Base-by-base conservation (phyloP, 2,113 vertebrate genomes). In the Sapayoa aenigma region DNA sequence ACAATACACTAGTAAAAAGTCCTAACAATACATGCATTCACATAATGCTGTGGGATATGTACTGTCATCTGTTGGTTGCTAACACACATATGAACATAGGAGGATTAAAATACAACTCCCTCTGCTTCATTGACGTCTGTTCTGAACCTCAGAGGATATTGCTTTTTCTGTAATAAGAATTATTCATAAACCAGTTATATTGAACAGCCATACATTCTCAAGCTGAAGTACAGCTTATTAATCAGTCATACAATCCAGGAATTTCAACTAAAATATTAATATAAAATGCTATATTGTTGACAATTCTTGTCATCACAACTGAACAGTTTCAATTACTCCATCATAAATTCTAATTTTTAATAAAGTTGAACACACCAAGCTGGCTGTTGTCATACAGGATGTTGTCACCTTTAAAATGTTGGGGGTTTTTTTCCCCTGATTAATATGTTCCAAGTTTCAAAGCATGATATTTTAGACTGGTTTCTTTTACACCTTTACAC, bases 211-310 rank as follows among this genome's bases (percentile, higher is more conserved):
- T 39, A 81, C 84, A 91, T 74, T 92, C n/a, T 92, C 56, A 94
- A 1, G 22, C 41, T 58, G 53, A 91, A 35, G 31, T 72, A 5
- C n/a, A 73, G 39, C 14, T 82, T 89, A 65, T 76, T 95, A 89
- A 89, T 65, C 65, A 84, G 52, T 52, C 23, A 53, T 80, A 63
- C 12, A 65, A 41, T 53, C 37, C 62, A 85, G 23, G 71, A 95
- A 76, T 91, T 87, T 75, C 18, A 91, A 58, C 39, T 93, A n/a
- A 94, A 92, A 84, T 89, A 77, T 67, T 95, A 63, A 74, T 89
- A 42, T 12, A 42, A 35, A 50, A 22, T 85, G 49, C 33, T 79
- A 7, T 52, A 3, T 20, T 84, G 24, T 75, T 49, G 62, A 84
- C 84, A 75, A 65, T 53, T 92, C 41, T 19, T 79, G 50, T 53